These are phyloP conservation scores for Hirtodrosophila histrioides DNA, from an alignment of 2,888 invertebrate species.

Conservation along the genomic window DNA sequence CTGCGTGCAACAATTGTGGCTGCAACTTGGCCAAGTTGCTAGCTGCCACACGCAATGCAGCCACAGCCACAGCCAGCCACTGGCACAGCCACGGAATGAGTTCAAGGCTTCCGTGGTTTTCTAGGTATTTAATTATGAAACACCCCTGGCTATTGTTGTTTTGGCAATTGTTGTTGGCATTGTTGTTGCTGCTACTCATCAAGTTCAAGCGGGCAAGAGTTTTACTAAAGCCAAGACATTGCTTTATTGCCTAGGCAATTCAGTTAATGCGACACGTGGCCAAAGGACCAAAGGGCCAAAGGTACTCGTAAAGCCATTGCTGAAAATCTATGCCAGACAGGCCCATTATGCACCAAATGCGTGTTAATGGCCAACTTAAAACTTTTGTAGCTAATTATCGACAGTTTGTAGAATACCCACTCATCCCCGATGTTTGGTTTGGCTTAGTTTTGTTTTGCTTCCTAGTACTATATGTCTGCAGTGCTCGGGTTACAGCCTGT, in stretches of 20 bases:
- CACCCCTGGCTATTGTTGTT: slow-evolving; percentile 65
- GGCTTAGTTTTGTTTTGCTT: slow-evolving; percentile 25
- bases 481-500: slow-evolving; percentile 33
- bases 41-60: slow-evolving; percentile 65
- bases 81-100: slow-evolving; percentile 33
- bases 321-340: slow-evolving; percentile 63
- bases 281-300: slow-evolving; percentile 4
- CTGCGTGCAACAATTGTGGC: slow-evolving; percentile 72
- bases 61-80: slow-evolving; percentile 32
- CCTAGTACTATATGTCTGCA: slow-evolving; percentile 26
- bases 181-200: slow-evolving; percentile 36
- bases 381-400: slow-evolving; percentile 76
- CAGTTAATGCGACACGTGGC: slow-evolving; percentile 49
- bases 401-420: slow-evolving; percentile 56
- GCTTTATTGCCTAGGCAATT: slow-evolving; percentile 51
- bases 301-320: slow-evolving; percentile 11
- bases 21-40: slow-evolving; percentile 62
- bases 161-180: slow-evolving; percentile 56
- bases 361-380: slow-evolving; percentile 70
- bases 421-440: slow-evolving; percentile 16
- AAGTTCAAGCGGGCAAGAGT: slow-evolving; percentile 53
- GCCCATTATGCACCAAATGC: slow-evolving; percentile 72
- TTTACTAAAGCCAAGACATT: slow-evolving; percentile 49
- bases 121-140: slow-evolving; percentile 63
- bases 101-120: slow-evolving; percentile 56